Conservation (phyloP, 2,113 vertebrate genomes). For the Paracanthobrama guichenoti region DNA sequence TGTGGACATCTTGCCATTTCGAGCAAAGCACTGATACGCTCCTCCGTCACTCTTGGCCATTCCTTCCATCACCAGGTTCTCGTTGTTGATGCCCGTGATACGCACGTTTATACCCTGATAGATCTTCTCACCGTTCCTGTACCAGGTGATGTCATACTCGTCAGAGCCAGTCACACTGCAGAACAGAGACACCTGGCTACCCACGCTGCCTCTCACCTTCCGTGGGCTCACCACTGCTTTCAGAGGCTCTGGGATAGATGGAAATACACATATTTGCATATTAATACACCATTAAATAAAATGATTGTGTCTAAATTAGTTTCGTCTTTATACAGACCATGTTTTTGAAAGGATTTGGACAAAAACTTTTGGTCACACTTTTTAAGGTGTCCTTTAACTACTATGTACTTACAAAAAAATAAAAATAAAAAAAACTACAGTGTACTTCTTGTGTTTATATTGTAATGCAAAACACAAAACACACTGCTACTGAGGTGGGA, state of each 20-base stretch:
- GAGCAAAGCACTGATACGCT: constrained; percentile 96
- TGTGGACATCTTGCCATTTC: constrained; percentile 92
- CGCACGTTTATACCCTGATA: constrained; percentile 89
- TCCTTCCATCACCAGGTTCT: constrained; percentile 95
- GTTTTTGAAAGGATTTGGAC: no score
- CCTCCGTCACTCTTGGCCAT: constrained; percentile 97
- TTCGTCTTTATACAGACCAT: no score
- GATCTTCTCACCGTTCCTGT: constrained; percentile 93
- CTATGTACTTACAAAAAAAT: no score
- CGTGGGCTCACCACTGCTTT: constrained; percentile 92
- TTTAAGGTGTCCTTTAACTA: no score
- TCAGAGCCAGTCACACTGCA: constrained; percentile 91
- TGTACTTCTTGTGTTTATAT: no score
- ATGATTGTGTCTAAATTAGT: not conserved
- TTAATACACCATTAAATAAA: constrained; percentile 9
- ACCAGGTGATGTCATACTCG: constrained; percentile 95
- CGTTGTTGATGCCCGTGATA: constrained; percentile 86
- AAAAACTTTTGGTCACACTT: no score
- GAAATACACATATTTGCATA: not conserved
- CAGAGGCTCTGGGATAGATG: constrained; percentile 81
- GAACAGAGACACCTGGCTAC: constrained; percentile 95
- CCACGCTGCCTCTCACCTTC: constrained; percentile 96
- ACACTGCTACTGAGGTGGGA: no score
- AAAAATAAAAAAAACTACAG: no score
- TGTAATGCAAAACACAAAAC: no score